A percentile compares a stretch with the other conserved stretches of the same genome.
These are phyloP conservation scores for Lepus americanus DNA, from an alignment of 2,113 vertebrate genomes.

Conservation along the genomic window DNA sequence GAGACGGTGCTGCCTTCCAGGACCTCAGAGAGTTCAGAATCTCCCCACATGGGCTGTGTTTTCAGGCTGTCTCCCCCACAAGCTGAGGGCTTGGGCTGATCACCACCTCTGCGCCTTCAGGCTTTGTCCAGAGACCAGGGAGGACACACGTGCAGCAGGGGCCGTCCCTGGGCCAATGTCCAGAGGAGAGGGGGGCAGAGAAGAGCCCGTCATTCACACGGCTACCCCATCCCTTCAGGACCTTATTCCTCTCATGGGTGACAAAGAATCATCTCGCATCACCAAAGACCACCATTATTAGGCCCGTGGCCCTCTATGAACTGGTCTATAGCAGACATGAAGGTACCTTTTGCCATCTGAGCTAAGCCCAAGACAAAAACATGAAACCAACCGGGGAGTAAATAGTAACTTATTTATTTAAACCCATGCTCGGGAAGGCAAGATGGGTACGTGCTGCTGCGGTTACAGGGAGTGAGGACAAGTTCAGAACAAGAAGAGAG, in stretches of 20 bases:
- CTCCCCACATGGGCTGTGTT: not conserved
- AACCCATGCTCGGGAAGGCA: not conserved
- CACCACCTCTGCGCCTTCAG: not conserved
- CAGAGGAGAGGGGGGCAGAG: not conserved
- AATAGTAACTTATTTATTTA: not conserved
- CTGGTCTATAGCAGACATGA: not conserved
- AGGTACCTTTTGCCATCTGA: not conserved
- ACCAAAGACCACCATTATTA: not conserved
- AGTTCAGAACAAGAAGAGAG: not conserved
- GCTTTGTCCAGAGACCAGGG: not conserved
- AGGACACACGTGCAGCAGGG: not conserved
- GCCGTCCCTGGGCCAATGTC: fast-evolving
- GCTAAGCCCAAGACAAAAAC: not conserved
- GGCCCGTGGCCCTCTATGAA: not conserved
- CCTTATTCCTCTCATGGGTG: not conserved
- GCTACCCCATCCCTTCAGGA: not conserved
- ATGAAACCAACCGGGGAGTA: not conserved
- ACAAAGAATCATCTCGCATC: conserved; percentile 17
- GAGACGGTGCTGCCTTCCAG: not conserved
- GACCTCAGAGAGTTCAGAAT: fast-evolving
- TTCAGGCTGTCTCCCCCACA: not conserved
- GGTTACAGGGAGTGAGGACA: too few species aligned
- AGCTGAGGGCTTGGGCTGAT: not conserved
- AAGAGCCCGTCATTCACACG: not conserved
- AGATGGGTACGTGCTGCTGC: not conserved